Evolutionary conservation across 1,140 invertebrate genomes (phyloP), one percentile per base, ranked within the genome.

Genomic region (Trigoniulus corallinus): DNA sequence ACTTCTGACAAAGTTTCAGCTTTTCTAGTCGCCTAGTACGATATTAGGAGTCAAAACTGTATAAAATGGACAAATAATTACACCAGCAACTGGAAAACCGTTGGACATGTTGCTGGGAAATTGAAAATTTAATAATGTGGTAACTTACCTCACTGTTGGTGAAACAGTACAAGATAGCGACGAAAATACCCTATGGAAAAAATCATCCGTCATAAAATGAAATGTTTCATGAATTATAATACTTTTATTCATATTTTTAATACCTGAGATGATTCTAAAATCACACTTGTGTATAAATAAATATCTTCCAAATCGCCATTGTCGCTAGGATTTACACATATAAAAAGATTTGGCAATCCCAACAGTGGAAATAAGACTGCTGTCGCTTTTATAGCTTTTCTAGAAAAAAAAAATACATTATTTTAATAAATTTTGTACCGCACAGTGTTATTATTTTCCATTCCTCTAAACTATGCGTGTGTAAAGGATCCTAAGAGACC

Each of bases 351-450:
- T 3, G 72, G 72, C 3, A 72, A 62, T 2, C 73, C 74, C 18
- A 76, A 62, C 18, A 76, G 58, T 1, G 74, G 74, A 56, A 76
- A 70, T 3, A 76, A 56, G 18, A 76, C 62, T 0, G 70, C 57
- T 1, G 74, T 75, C 0, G 74, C 74, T 56, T 70, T 70, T 13
- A 72, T 67, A 2, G 73, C 71, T 61, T 73, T 72, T 53, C 72
- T 74, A 62, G 20, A 59, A 52, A 18, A 24, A 24, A 20, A n/a
- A n/a, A n/a, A n/a, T n/a, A n/a, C n/a, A n/a, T n/a, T n/a, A n/a
- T n/a, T n/a, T n/a, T n/a, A n/a, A n/a, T n/a, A n/a, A n/a, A n/a
- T n/a, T n/a, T n/a, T n/a, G n/a, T n/a, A n/a, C n/a, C n/a, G n/a
- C n/a, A n/a, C n/a, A n/a, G n/a, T n/a, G n/a, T n/a, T n/a, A n/a